These are phyloP conservation scores for Tubiluchus corallicola DNA, from an alignment of 2,888 invertebrate species.

Conservation along the genomic window DNA sequence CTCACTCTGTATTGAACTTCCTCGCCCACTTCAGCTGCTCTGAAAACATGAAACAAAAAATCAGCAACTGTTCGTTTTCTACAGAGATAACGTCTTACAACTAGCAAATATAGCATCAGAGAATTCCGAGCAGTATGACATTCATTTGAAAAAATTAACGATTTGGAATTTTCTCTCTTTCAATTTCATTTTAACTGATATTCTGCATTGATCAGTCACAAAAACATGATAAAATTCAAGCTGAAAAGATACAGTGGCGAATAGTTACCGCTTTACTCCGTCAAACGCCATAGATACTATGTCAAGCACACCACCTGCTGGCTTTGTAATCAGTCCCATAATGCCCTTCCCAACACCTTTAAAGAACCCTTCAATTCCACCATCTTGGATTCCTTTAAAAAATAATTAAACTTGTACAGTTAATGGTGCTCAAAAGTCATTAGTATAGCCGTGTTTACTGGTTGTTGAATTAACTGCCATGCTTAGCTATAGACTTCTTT, in stretches of 20 bases:
- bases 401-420: not conserved
- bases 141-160: too few species aligned
- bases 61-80: too few species aligned
- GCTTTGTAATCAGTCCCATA: slow-evolving; percentile 42
- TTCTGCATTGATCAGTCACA: too few species aligned
- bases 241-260: too few species aligned
- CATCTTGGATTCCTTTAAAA: slow-evolving; percentile 35
- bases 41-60: slow-evolving; percentile 13
- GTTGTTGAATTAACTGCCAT: too few species aligned
- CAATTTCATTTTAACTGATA: too few species aligned
- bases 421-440: not conserved
- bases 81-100: too few species aligned
- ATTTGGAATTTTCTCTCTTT: too few species aligned
- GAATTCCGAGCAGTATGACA: too few species aligned
- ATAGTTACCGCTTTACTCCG: slow-evolving; percentile 38
- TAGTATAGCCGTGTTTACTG: too few species aligned
- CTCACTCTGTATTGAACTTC: slow-evolving; percentile 42
- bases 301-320: slow-evolving; percentile 38
- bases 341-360: slow-evolving; percentile 47
- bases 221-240: not conserved
- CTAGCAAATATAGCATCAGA: too few species aligned
- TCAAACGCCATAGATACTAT: slow-evolving; percentile 46
- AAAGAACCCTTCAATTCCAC: slow-evolving; percentile 47
- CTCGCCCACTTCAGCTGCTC: slow-evolving; percentile 44
- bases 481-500: too few species aligned